Evolutionary conservation across 2,113 vertebrate species (phyloP).

Genomic region (Haliaeetus leucogaster): DNA sequence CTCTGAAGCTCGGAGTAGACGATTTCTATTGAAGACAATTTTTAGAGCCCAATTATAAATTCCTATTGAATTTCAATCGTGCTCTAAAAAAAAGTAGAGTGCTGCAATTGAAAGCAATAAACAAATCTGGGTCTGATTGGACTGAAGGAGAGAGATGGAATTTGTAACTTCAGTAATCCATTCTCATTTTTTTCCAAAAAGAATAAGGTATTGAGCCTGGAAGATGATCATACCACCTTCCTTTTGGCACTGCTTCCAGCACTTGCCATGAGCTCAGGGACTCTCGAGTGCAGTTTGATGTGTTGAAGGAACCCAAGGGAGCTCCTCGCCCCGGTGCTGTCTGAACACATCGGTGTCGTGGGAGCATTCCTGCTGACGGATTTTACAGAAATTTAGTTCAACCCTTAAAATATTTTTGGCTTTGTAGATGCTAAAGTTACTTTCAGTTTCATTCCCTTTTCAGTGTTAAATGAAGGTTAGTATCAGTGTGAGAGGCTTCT

Average conservation of each 20-base stretch:
- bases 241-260: not conserved
- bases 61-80: not conserved
- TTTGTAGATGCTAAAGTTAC: not conserved
- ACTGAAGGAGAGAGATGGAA: not conserved
- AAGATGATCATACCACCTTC: not conserved
- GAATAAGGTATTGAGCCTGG: not conserved
- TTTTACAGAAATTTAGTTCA: not conserved
- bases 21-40: constrained; percentile 30
- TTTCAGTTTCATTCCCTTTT: not conserved
- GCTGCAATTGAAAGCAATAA: not conserved
- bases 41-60: constrained; percentile 53
- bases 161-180: not conserved
- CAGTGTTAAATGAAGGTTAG: not conserved
- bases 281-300: not conserved
- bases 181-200: not conserved
- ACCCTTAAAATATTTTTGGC: not conserved
- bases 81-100: not conserved
- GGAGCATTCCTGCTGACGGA: not conserved
- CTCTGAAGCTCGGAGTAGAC: not conserved
- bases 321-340: not conserved
- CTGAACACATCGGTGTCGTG: not conserved
- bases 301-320: not conserved
- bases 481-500: not conserved
- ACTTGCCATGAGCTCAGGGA: not conserved
- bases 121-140: not conserved